Base-by-base conservation (phyloP, 1,140 invertebrate species). In the Drosophila malerkotliana region DNA sequence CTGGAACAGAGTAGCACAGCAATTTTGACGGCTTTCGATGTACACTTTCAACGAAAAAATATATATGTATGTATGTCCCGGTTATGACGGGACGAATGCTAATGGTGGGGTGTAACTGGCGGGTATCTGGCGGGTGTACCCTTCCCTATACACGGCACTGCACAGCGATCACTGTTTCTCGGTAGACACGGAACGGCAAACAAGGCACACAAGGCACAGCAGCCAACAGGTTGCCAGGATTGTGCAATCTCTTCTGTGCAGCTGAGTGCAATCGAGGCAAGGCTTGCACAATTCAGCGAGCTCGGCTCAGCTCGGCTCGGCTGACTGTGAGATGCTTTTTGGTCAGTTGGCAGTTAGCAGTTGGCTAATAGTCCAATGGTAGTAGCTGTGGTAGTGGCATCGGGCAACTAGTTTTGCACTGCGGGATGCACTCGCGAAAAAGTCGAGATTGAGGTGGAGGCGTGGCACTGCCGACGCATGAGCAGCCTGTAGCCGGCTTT, bases 1-100 rank as follows among this genome's bases (percentile, higher is more conserved):
- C 91, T 92, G 90, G 87, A 92, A 92, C 91, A 92, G 77, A 92
- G 90, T 91, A 90, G 76, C 71, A 91, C 90, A 80, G 90, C 90
- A 91, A 91, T 91, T 91, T 91, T 91, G 90, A 63, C 84, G 90
- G 67, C 62, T 91, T 91, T 59, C 34, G 47, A 3, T 63, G 48
- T 34, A 58, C 45, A 47, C 44, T 47, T 47, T 47, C 18, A 21
- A 21, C 3, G 15, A 10, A 21, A 47, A 47, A 47, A 45, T 41
- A 41, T 18, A 44, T 28, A 44, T 3, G 18, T 47, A 41, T 18
- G 8, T 28, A 44, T 3, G 18, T 47, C 15, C 44, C 44, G 8
- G 24, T 4, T 37, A 12, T 12, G 0, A 18, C 44, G 44, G 61
- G 28, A 59, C 45, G 60, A 34, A 24, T 21, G 15, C 9, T 15